Conservation (phyloP, 1,140 invertebrate genomes). For the Ooceraea biroi region DNA sequence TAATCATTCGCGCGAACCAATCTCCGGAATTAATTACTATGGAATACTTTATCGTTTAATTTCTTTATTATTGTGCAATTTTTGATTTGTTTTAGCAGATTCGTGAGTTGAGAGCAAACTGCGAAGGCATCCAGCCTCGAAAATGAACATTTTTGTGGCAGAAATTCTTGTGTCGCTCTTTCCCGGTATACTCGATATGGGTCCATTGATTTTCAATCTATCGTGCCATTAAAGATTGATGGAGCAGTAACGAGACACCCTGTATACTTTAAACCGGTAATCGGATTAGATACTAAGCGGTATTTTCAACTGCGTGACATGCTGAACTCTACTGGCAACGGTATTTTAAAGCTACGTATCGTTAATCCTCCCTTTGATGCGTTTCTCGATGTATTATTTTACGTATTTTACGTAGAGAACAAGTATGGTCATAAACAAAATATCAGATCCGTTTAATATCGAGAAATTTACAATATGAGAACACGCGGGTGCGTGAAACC, state of each 20-base stretch:
- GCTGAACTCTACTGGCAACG: constrained; percentile 52
- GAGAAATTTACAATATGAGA: constrained; percentile 23
- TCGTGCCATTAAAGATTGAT: constrained; percentile 39
- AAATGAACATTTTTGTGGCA: background rate
- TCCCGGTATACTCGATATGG: background rate
- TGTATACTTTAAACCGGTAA: constrained; percentile 44
- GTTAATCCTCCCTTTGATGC: constrained; percentile 46
- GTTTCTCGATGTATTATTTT: constrained; percentile 48
- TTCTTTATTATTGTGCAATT: background rate
- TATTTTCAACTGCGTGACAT: constrained; percentile 43
- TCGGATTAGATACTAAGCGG: constrained; percentile 54
- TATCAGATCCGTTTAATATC: constrained; percentile 13
- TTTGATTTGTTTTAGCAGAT: background rate
- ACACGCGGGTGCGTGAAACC: background rate
- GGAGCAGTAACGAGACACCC: background rate
- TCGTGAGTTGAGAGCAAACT: background rate
- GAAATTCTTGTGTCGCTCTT: too few relatives aligned
- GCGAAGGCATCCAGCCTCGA: background rate
- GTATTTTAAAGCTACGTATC: constrained; percentile 42
- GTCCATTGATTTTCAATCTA: background rate
- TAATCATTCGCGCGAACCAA: background rate
- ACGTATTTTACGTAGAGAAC: too few relatives aligned
- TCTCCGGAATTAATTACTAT: background rate
- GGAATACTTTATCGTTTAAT: background rate
- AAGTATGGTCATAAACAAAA: background rate